Percentiles rank a stretch among this genome's conserved stretches.
Evolutionary conservation across 2,113 vertebrate species (phyloP).

Genomic region (Platichthys flesus): DNA sequence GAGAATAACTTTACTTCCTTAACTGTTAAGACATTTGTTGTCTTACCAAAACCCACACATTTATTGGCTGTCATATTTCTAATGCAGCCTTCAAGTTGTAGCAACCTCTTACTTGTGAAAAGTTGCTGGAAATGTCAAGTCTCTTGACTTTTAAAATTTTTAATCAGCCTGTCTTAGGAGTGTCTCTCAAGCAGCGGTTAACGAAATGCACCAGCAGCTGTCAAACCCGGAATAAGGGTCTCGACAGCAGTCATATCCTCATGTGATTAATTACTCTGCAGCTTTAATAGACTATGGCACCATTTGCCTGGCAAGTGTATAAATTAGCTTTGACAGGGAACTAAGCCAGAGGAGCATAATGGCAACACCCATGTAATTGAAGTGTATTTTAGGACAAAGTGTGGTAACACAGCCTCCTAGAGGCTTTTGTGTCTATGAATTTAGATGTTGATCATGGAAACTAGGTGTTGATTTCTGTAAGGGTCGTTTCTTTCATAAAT

Average conservation of each 20-base stretch:
- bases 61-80: background rate
- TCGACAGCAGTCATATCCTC: conserved; percentile 21
- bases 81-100: background rate
- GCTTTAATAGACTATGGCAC: conserved; percentile 27
- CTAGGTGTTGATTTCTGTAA: no score
- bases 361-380: conserved; percentile 17
- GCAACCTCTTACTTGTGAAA: background rate
- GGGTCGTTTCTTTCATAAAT: no score
- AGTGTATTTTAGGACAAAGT: conserved; percentile 30
- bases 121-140: conserved; percentile 4
- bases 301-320: background rate
- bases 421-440: background rate
- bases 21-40: no score
- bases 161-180: conserved; percentile 16
- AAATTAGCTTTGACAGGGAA: conserved; percentile 13
- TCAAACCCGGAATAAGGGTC: conserved; percentile 12
- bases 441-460: background rate
- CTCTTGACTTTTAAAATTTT: conserved; percentile 19
- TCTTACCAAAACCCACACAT: background rate
- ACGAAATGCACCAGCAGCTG: conserved; percentile 32
- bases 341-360: background rate
- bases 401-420: background rate
- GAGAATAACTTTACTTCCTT: no score
- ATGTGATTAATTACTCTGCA: conserved; percentile 34
- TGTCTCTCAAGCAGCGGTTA: conserved; percentile 10